Conservation (phyloP, 2,797 vertebrate species). For the Gastrophryne carolinensis region DNA sequence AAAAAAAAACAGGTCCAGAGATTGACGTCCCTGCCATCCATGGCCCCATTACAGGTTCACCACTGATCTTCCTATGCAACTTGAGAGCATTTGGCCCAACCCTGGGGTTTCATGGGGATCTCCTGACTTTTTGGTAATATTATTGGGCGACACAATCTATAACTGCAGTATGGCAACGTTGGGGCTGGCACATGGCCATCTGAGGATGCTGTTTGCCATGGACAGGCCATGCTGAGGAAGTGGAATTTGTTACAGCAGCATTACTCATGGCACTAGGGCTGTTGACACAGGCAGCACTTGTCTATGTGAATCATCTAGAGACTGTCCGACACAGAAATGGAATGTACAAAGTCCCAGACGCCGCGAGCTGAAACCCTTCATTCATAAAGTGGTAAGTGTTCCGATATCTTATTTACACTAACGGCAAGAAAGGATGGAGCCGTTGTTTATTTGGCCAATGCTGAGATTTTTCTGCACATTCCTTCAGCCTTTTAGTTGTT, state of each 20-base stretch:
- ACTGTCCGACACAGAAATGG: slow-evolving; percentile 6
- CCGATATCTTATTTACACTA: neutral
- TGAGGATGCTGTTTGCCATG: slow-evolving; percentile 15
- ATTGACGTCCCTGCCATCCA: too few species aligned
- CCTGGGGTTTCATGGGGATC: too few species aligned
- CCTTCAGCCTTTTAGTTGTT: neutral
- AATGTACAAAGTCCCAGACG: neutral
- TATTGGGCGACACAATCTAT: too few species aligned
- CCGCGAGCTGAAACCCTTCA: neutral
- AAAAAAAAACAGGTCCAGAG: too few species aligned
- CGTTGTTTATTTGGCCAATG: neutral
- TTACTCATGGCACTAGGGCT: slow-evolving; percentile 16
- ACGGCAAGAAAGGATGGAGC: neutral
- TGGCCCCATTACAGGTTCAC: too few species aligned
- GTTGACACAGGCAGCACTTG: slow-evolving; percentile 15
- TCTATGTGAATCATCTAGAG: slow-evolving; percentile 19
- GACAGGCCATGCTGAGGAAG: slow-evolving; percentile 18
- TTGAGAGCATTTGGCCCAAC: too few species aligned
- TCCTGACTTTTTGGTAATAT: too few species aligned
- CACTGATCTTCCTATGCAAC: too few species aligned
- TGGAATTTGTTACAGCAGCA: slow-evolving; percentile 33
- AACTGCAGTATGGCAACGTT: neutral
- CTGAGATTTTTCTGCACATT: neutral
- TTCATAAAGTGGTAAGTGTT: neutral
- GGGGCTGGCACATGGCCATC: too few species aligned